Conservation (phyloP, 2,888 invertebrate genomes). For the Mayetiola destructor region DNA sequence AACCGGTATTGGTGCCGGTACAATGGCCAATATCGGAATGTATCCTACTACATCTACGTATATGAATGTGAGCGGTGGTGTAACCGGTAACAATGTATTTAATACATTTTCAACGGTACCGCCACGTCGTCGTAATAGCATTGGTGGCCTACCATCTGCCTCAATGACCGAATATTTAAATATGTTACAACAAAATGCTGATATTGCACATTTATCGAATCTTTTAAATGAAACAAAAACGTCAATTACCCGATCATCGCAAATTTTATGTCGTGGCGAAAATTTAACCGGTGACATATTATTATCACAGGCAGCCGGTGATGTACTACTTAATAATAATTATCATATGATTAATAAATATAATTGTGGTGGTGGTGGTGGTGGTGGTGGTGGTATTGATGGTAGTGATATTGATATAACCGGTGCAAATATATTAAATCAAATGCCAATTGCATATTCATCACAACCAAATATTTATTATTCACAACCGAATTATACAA, state of each 20-base stretch:
- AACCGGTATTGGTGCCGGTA: background rate
- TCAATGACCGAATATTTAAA: slow-evolving; percentile 31
- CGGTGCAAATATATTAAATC: slow-evolving; percentile 26
- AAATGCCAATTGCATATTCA: slow-evolving; percentile 35
- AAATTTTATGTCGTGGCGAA: slow-evolving; percentile 25
- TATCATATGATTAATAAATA: background rate
- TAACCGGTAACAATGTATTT: slow-evolving; percentile 15
- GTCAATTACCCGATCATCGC: slow-evolving; percentile 35
- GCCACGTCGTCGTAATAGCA: slow-evolving; percentile 34
- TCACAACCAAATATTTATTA: slow-evolving; percentile 32
- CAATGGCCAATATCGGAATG: background rate
- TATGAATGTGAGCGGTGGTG: slow-evolving; percentile 14
- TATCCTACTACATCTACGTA: background rate
- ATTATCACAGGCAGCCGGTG: background rate
- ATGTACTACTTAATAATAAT: background rate
- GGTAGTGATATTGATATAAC: slow-evolving; percentile 19
- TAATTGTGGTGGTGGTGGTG: slow-evolving; percentile 23
- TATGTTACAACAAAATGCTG: slow-evolving; percentile 15
- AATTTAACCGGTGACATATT: background rate
- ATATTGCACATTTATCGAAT: slow-evolving; percentile 32
- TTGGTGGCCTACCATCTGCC: slow-evolving; percentile 34
- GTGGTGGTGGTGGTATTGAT: too few relatives aligned
- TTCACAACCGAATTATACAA: slow-evolving; percentile 20
- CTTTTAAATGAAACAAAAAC: slow-evolving; percentile 35
- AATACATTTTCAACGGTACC: slow-evolving; percentile 18